Evolutionary conservation across 2,888 invertebrate species (phyloP).

Genomic region (Hecatera dysodea): DNA sequence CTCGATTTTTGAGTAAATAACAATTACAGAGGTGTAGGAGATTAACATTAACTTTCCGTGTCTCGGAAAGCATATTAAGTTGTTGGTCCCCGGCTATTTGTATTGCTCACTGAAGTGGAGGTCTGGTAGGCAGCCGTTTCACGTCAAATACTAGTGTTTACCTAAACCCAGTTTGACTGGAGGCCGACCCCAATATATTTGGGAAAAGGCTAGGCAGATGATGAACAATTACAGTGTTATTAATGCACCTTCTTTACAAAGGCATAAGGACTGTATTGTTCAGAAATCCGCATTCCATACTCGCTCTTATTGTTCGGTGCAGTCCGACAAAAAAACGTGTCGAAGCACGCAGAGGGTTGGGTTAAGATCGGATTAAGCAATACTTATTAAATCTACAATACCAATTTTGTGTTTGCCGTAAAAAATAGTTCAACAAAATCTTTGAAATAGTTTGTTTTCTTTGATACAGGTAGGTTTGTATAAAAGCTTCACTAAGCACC

Average conservation of each 20-base stretch:
- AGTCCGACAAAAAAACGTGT: constrained; percentile 19
- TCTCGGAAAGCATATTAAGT: no score
- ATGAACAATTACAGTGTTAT: not conserved
- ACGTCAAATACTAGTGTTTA: no score
- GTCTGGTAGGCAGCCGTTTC: no score
- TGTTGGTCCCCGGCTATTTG: no score
- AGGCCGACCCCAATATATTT: no score
- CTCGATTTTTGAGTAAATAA: not conserved
- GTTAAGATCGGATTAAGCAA: constrained; percentile 10
- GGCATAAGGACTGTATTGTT: constrained; percentile 10
- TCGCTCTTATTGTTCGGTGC: constrained; percentile 18
- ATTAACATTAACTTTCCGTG: no score
- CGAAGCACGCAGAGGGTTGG: not conserved
- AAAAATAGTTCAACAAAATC: constrained; percentile 12
- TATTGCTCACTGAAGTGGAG: no score
- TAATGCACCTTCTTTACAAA: not conserved
- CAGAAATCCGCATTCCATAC: constrained; percentile 12
- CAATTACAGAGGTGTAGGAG: no score
- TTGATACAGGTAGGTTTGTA: constrained; percentile 11
- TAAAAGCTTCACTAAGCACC: constrained; percentile 44
- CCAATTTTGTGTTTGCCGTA: not conserved
- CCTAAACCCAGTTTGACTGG: no score
- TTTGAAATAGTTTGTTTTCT: constrained; percentile 29
- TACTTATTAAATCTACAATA: constrained; percentile 25
- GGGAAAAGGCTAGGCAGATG: no score